Base-by-base conservation (phyloP, 1,140 invertebrate species). In the Drosophila ogumai region DNA sequence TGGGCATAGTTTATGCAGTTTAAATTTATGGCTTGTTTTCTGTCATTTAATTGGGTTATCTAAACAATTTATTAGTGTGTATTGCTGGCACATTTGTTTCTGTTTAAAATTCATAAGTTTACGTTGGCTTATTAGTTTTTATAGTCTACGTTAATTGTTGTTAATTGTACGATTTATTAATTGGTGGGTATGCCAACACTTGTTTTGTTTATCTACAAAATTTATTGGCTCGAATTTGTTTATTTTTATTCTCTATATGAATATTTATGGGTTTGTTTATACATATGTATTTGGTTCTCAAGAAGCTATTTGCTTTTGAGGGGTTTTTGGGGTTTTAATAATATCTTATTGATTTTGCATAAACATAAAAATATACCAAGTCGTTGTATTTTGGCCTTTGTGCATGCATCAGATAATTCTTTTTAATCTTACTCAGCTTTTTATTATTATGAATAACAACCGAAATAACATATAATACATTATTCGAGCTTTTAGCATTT, bases 31-130 rank as follows among this genome's bases (percentile, higher is more conserved):
- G 50, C 13, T 38, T 54, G 17, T 54, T 36, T 36, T 22, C 7
- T 54, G 50, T 3, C 50, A 36, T 22, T 22, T 54, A 36, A 22
- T 36, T 36, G 19, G 50, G 50, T 15, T 54, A 54, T 38, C 50
- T 22, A 22, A 54, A 22, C 19, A 54, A 54, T 54, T 54, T 54
- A 54, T 54, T 54, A 6, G 50, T 36, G 7, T 22, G 1, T 38
- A 54, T n/a, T 22, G 22, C 6, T 36, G 5, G 31, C 17, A 5
- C 19, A 36, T 54, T 36, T 36, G 50, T 22, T 36, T 36, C 2
- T 54, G 19, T 15, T 54, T 36, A 36, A 54, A 36, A 54, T 36
- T 22, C 13, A 54, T 2, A 6, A 36, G 32, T 36, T 54, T 22
- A 36, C 19, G 6, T 22, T 1, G 3, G 12, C 32, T 9, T 38